These are phyloP conservation scores for Drosophila arizonae DNA, from an alignment of 1,140 invertebrate species.

Conservation along the genomic window DNA sequence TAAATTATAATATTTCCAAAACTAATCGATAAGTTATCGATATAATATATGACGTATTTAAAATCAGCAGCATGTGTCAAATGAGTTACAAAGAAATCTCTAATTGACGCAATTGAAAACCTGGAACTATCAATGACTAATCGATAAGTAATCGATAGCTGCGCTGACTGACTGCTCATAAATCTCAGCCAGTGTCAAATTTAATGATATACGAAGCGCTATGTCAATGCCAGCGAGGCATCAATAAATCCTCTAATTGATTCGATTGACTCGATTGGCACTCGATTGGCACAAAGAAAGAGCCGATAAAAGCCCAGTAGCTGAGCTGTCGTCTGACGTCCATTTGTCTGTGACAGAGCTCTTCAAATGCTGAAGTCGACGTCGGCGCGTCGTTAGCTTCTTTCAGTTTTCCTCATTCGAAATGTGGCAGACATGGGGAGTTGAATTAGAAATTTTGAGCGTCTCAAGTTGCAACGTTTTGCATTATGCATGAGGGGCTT, in stretches of 20 bases:
- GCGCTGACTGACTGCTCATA: conserved; percentile 11
- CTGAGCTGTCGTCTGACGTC: conserved; percentile 12
- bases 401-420: conserved; percentile 10
- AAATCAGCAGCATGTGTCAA: not conserved
- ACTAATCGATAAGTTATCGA: not conserved
- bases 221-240: conserved; percentile 59
- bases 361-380: conserved; percentile 12
- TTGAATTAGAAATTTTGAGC: conserved; percentile 62
- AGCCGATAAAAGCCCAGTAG: conserved; percentile 59
- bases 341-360: conserved; percentile 1
- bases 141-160: conserved; percentile 35
- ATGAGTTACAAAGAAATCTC: too few species aligned
- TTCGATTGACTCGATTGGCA: conserved; percentile 50
- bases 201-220: conserved; percentile 55
- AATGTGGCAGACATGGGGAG: conserved; percentile 34
- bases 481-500: conserved; percentile 67
- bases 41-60: not conserved
- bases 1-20: too few species aligned
- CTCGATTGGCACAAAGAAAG: conserved; percentile 28
- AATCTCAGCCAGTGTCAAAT: conserved; percentile 39
- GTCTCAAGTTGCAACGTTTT: conserved; percentile 61
- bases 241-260: conserved; percentile 67
- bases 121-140: not conserved
- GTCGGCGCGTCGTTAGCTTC: conserved; percentile 1
- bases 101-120: too few species aligned